Conservation (phyloP, 2,797 vertebrate species). For the Sebastiscus albofasciatus region DNA sequence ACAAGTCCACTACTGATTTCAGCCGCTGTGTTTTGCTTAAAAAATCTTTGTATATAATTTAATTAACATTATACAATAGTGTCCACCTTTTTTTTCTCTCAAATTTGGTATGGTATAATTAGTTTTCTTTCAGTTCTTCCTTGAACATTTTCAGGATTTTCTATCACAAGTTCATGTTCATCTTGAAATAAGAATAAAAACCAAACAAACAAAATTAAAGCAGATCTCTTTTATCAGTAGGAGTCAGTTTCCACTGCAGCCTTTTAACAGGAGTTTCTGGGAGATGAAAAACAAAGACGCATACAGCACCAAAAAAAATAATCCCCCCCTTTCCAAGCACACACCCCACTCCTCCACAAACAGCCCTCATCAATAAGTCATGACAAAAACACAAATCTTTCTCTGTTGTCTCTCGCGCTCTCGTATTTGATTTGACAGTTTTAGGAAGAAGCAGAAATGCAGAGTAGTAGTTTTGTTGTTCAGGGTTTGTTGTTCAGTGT, state of each 20-base stretch:
- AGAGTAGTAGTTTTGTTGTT: neutral
- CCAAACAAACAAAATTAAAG: neutral
- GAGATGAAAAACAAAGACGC: slow-evolving; percentile 48
- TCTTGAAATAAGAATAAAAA: neutral
- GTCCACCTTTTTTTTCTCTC: neutral
- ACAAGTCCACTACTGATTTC: neutral
- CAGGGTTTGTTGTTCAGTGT: neutral
- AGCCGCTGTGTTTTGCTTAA: neutral
- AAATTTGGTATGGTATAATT: neutral
- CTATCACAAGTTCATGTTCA: neutral
- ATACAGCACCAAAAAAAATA: slow-evolving; percentile 35
- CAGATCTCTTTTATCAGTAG: rapidly evolving
- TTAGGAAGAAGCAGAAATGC: neutral
- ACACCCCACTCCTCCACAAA: neutral
- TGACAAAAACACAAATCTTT: neutral
- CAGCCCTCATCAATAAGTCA: slow-evolving; percentile 37
- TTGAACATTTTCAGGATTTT: neutral
- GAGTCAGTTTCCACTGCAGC: neutral
- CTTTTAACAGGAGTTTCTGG: neutral
- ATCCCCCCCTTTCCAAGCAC: neutral
- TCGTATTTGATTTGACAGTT: neutral
- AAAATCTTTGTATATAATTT: neutral
- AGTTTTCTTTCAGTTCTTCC: neutral
- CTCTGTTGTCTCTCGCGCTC: neutral
- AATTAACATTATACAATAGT: neutral